A percentile compares a stretch with the other conserved stretches of the same genome.
phyloP scores from a whole-genome alignment of 2,797 vertebrate species.

The Gouania willdenowi region DNA sequence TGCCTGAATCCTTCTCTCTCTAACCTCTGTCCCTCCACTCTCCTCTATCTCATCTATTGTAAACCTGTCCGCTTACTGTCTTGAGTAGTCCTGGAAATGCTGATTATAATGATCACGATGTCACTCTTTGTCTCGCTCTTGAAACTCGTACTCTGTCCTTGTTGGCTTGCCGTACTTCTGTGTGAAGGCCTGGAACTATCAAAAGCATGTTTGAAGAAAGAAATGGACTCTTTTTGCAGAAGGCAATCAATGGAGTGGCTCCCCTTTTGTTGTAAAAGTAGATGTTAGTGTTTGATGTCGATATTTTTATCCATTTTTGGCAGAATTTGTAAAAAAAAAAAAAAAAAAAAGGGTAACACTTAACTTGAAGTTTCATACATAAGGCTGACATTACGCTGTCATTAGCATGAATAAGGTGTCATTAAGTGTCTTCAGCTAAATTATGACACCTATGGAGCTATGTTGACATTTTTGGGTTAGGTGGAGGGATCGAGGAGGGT shows the following conservation, averaged over 20 bases:
- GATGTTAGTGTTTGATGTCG: slow-evolving; percentile 61
- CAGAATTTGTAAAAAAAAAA: slow-evolving; percentile 40
- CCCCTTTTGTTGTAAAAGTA: slow-evolving; percentile 57
- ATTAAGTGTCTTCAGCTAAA: no score
- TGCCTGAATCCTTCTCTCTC: slow-evolving; percentile 30
- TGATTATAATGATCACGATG: slow-evolving; percentile 33
- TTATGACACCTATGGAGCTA: no score
- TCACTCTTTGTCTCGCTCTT: slow-evolving; percentile 55
- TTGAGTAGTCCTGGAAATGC: slow-evolving; percentile 6
- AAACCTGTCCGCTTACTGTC: slow-evolving; percentile 7
- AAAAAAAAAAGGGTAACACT: slow-evolving; percentile 36
- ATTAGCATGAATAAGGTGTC: no score
- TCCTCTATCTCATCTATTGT: slow-evolving; percentile 22
- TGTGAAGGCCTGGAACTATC: slow-evolving; percentile 49
- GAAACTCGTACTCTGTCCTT: slow-evolving; percentile 47
- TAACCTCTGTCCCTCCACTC: slow-evolving; percentile 26
- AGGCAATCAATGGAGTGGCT: slow-evolving; percentile 47
- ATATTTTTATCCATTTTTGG: slow-evolving; percentile 44
- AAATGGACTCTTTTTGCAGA: slow-evolving; percentile 36
- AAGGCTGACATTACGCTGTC: no score
- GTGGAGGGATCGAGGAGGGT: no score
- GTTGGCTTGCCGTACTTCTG: slow-evolving; percentile 61
- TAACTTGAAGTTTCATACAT: no score
- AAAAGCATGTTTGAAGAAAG: slow-evolving; percentile 57
- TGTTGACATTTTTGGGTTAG: no score